Percentiles rank a stretch among this genome's conserved stretches.
Evolutionary conservation across 2,888 invertebrate species (phyloP).

Genomic region (Apotomis capreana): DNA sequence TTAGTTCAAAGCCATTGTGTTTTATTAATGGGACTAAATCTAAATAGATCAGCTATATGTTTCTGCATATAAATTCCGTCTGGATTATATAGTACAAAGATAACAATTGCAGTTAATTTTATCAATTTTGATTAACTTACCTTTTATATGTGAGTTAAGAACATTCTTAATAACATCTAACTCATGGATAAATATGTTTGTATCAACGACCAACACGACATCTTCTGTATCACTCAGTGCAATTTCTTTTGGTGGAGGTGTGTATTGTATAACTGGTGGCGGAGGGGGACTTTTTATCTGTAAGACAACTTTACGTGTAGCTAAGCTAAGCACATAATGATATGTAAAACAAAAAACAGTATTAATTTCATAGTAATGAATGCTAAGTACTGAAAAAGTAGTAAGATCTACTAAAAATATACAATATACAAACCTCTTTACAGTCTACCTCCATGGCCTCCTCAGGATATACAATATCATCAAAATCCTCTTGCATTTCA

Average conservation of each 20-base stretch:
- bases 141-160: slow-evolving; percentile 74
- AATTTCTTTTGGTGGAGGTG: slow-evolving; percentile 54
- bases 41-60: no score
- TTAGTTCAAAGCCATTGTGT: no score
- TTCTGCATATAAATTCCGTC: no score
- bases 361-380: no score
- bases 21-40: no score
- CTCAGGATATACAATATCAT: slow-evolving; percentile 43
- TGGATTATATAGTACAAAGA: no score
- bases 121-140: slow-evolving; percentile 50
- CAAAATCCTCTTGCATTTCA: slow-evolving; percentile 24
- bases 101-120: no score
- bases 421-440: slow-evolving; percentile 59
- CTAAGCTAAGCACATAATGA: no score
- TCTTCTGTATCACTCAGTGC: slow-evolving; percentile 52
- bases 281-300: slow-evolving; percentile 51
- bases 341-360: no score
- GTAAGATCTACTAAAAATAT: no score
- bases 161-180: slow-evolving; percentile 73
- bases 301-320: slow-evolving; percentile 44
- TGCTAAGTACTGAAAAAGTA: no score
- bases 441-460: slow-evolving; percentile 74
- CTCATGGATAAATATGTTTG: slow-evolving; percentile 79
- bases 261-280: slow-evolving; percentile 52
- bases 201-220: slow-evolving; percentile 75